Base-by-base conservation (phyloP, 2,888 invertebrate species). In the Callyntrura guangdongensis region DNA sequence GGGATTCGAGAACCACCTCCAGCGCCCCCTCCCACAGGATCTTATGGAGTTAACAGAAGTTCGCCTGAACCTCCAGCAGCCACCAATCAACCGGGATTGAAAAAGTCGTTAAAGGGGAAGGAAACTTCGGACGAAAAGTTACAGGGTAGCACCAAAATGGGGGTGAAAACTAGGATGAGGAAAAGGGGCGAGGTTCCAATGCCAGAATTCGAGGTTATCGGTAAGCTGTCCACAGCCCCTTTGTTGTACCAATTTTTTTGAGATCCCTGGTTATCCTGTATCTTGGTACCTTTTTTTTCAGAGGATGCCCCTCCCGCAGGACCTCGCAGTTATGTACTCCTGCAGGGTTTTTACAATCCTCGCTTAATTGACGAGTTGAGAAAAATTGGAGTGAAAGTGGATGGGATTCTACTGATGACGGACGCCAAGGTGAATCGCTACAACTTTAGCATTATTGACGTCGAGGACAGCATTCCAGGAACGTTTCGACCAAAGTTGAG, bases 321-420 rank as follows among this genome's bases (percentile, higher is more conserved):
- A 5, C 93, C 92, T 0, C 59, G 90, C n/a, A 49, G 85, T 8
- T 93, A 90, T 56, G 82, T 93, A 0, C 64, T 93, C 22, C 89
- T 93, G 9, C 92, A 93, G 56, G 93, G 93, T 11, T 93, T 93
- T 79, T 92, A 93, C 56, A 90, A 93, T 77, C 91, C 92, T 4
- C 79, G 82, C 49, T 11, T 93, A 14, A 64, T 93, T 27, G 90
- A 91, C 8, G 92, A 93, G 36, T 56, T 93, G 14, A 25, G 86
- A 17, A 91, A 86, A 64, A 91, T 93, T 59, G 93, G 93, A 64
- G 91, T 92, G 8, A 86, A 72, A 2, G 79, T 93, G 0, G 92
- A 93, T 87, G 93, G 92, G 8, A 91, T 93, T 81, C 25, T 93
- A 14, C 89, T 93, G 1, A 81, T 93, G 53, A 92, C 93, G 0